Percentiles rank a stretch among this genome's conserved stretches.
Conservation (phyloP, 53 echinoderm and acorn worm species). For the Mesocentrotus franciscanus region DNA sequence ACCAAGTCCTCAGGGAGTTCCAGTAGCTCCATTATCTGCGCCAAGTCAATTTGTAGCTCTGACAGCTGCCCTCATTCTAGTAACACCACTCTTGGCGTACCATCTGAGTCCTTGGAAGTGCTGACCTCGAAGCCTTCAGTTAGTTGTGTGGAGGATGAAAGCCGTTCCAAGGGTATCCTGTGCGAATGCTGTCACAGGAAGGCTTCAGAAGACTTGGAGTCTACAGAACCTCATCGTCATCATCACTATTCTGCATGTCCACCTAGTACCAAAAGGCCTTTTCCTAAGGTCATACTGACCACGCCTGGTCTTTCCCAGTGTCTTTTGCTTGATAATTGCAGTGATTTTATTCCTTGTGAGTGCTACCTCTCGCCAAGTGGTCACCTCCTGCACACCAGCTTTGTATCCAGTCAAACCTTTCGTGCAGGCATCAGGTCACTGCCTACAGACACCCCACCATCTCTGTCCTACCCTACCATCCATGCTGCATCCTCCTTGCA, state of each 20-base stretch:
- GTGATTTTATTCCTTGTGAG: slow-evolving; percentile 38
- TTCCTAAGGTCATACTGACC: slow-evolving; percentile 53
- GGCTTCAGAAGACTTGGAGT: neutral
- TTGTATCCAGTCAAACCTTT: neutral
- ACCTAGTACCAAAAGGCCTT: neutral
- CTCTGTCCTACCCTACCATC: slow-evolving; percentile 1
- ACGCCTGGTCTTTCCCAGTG: slow-evolving; percentile 51
- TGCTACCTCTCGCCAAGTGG: slow-evolving; percentile 52
- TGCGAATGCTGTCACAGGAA: slow-evolving; percentile 44
- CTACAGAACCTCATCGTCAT: neutral
- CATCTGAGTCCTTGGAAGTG: neutral
- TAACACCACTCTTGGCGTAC: neutral
- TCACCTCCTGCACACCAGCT: neutral
- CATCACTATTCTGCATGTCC: neutral
- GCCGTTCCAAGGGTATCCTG: neutral
- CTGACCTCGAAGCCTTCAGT: slow-evolving; percentile 1
- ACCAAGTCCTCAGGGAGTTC: neutral
- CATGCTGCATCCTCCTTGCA: neutral
- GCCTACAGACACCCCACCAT: neutral
- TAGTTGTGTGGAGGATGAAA: neutral
- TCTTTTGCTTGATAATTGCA: slow-evolving; percentile 33
- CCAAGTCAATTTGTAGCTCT: neutral
- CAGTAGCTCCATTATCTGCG: neutral
- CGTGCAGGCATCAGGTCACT: neutral
- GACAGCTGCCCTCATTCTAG: slow-evolving; percentile 11